Evolutionary conservation across 2,113 vertebrate species (phyloP).

Genomic region (Dipodomys stephensi): DNA sequence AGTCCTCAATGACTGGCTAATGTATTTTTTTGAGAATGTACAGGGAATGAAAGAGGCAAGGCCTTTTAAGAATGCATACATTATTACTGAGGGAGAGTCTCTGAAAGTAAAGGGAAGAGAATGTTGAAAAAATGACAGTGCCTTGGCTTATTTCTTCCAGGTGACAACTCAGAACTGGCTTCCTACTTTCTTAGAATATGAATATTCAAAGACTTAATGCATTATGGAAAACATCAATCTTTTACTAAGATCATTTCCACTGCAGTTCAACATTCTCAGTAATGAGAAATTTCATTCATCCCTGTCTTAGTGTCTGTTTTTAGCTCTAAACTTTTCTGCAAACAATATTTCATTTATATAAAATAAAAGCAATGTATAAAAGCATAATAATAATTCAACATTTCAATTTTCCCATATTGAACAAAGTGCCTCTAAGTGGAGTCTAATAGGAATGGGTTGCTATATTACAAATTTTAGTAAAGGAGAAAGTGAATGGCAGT

Average conservation of each 20-base stretch:
- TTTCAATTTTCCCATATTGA: neutral
- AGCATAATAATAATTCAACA: constrained; percentile 27
- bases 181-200: constrained; percentile 29
- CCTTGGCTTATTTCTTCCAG: neutral
- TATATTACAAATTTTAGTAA: constrained; percentile 35
- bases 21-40: neutral
- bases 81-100: neutral
- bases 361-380: constrained; percentile 44
- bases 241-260: constrained; percentile 25
- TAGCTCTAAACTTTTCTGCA: constrained; percentile 42
- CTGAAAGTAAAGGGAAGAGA: neutral
- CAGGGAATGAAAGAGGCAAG: neutral
- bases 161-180: neutral
- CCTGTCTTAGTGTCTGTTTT: constrained; percentile 41
- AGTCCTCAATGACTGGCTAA: too few species aligned
- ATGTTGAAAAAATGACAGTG: neutral
- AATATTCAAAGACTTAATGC: constrained; percentile 18
- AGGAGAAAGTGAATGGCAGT: constrained; percentile 40
- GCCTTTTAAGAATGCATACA: neutral
- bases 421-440: constrained; percentile 2
- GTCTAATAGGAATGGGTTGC: neutral
- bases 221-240: constrained; percentile 22
- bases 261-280: constrained; percentile 9
- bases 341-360: constrained; percentile 35
- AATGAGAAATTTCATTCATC: constrained; percentile 42